Evolutionary conservation across 2,797 vertebrate species (phyloP).

Genomic region (Bradypodion pumilum): DNA sequence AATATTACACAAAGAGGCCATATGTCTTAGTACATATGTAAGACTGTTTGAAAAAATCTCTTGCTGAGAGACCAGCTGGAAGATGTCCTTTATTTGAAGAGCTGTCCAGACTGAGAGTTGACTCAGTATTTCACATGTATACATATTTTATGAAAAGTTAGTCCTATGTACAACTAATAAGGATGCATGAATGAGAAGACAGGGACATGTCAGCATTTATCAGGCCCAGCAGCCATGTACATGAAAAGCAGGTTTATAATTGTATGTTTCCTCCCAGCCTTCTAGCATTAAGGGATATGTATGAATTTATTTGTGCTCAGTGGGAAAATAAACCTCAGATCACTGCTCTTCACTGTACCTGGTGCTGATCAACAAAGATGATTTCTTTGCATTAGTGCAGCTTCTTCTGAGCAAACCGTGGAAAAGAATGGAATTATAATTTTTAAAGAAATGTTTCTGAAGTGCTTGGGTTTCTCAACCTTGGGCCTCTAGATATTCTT

Average conservation of each 20-base stretch:
- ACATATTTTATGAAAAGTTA: too few relatives aligned
- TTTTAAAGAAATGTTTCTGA: too few relatives aligned
- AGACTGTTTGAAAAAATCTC: background rate
- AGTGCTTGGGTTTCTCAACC: too few relatives aligned
- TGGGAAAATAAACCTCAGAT: background rate
- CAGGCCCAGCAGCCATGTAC: background rate
- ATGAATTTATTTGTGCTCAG: background rate
- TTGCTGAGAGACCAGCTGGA: too few relatives aligned
- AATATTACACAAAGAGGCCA: background rate
- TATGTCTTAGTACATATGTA: background rate
- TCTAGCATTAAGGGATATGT: background rate
- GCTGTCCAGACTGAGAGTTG: background rate
- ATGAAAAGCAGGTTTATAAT: background rate
- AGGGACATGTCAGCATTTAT: background rate
- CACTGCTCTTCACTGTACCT: background rate
- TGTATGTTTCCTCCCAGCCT: background rate
- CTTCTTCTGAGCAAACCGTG: background rate
- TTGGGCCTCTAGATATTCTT: too few relatives aligned
- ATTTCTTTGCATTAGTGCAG: background rate
- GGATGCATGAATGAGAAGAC: background rate
- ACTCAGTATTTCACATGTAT: too few relatives aligned
- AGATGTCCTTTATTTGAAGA: background rate
- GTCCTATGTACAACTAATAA: too few relatives aligned
- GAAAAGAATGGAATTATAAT: background rate
- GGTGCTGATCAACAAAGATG: background rate